phyloP scores from a whole-genome alignment of 2,113 vertebrate species.

The Helogale parvula region DNA sequence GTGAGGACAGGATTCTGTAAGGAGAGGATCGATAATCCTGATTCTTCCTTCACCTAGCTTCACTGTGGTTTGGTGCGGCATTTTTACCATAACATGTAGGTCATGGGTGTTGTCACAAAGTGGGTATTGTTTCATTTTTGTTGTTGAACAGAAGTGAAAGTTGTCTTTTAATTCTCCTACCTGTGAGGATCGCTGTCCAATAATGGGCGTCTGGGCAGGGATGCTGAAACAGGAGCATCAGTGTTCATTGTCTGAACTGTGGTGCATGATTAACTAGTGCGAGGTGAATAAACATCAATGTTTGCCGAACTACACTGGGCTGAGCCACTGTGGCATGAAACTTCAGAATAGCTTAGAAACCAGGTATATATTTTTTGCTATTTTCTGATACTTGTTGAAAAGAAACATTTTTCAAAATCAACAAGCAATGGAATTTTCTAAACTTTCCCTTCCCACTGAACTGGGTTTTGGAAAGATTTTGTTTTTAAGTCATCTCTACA shows the following conservation, averaged over 20 bases:
- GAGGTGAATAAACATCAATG: neutral
- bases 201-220: neutral
- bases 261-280: neutral
- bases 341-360: neutral
- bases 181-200: neutral
- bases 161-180: neutral
- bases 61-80: neutral
- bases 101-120: neutral
- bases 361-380: neutral
- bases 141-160: neutral
- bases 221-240: neutral
- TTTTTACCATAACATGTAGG: neutral
- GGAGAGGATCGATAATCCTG: neutral
- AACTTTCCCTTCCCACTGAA: neutral
- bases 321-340: neutral
- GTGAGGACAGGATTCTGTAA: neutral
- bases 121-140: neutral
- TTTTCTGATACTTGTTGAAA: slow-evolving; percentile 7
- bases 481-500: too few relatives aligned
- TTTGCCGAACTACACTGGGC: neutral
- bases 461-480: neutral
- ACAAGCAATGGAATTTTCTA: neutral
- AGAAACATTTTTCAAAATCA: neutral
- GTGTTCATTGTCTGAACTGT: neutral
- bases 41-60: neutral